Evolutionary conservation across 92 coral and sea anemone species (phyloP), one percentile per base, ranked within the genome.

Genomic region (Plumapathes pennacea): DNA sequence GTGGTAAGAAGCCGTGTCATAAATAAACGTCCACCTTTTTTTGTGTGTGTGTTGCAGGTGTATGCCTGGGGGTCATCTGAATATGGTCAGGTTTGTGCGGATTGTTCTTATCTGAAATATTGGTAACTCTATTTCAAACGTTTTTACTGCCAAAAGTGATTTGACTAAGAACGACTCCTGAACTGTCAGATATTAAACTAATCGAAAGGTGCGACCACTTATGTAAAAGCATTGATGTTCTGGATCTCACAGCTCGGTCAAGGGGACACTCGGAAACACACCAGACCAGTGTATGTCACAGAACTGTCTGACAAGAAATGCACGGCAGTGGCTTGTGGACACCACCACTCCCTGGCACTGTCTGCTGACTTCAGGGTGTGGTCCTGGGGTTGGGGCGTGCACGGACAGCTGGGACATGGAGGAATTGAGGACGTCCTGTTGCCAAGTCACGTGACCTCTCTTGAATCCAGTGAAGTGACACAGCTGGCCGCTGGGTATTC

Each of bases 381-480:
- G 96, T 52, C 96, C 0, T 92, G 98, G 98, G 98, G 98, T 10
- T 92, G 98, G 98, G 98, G 98, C 17, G 98, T 92, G 11, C 98
- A 92, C 57, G 98, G 98, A 4, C 98, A 92, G 75, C 34, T 92
- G 47, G 98, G 98, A 23, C 63, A 88, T 71, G 98, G 92, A 10
- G 68, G 69, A 52, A 80, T 92, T 22, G 98, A 92, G 64, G 98
- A 92, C 65, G 82, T 74, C 27, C 57, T 88, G 29, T 64, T 92
- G 7, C 98, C 98, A 0, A 79, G 81, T 55, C 94, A 85, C 49
- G 84, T 92, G 69, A 46, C 82, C 28, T 32, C 90, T n/a, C 85
- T 92, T 23, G 89, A 77, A 59, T 62, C 58, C 30, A 24, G 64
- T 41, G 79, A 82, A 54, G 89, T 88, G 73, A 72, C 72, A 15